Conservation (phyloP, 2,888 invertebrate species). For the Seira musarum region DNA sequence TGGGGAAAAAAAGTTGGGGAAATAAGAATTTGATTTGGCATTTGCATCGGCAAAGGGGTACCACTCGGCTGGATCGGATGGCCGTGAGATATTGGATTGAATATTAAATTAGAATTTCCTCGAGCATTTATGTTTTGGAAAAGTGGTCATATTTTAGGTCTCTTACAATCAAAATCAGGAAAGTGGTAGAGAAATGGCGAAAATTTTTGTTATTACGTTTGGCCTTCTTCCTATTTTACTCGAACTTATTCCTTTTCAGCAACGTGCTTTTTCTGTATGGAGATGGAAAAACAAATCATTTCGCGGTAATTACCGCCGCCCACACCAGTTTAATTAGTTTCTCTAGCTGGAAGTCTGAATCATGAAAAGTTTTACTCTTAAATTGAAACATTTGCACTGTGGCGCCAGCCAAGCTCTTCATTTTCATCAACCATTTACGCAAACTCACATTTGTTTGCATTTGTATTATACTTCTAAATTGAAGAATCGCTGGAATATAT, state of each 20-base stretch:
- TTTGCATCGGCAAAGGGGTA: conserved; percentile 1
- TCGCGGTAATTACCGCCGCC: neutral
- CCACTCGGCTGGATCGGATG: neutral
- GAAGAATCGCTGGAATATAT: neutral
- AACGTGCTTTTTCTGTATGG: neutral
- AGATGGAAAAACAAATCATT: neutral
- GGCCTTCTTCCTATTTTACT: neutral
- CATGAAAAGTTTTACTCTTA: neutral
- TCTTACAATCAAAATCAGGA: conserved; percentile 8
- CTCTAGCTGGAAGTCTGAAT: neutral
- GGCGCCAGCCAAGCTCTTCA: too few relatives aligned
- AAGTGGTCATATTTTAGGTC: neutral
- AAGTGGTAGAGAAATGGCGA: neutral
- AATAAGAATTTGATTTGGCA: conserved; percentile 5
- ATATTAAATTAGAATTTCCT: conserved; percentile 7
- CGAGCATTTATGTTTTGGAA: neutral
- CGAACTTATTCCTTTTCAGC: neutral
- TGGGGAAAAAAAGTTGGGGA: neutral
- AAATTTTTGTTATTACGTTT: neutral
- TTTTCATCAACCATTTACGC: neutral
- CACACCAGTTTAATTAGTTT: conserved; percentile 5
- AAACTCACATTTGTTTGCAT: neutral
- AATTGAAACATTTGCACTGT: neutral
- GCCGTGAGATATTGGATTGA: conserved; percentile 10
- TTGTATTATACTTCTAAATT: neutral